Conservation (phyloP, 1,140 invertebrate species). For the Diorhabda carinulata region DNA sequence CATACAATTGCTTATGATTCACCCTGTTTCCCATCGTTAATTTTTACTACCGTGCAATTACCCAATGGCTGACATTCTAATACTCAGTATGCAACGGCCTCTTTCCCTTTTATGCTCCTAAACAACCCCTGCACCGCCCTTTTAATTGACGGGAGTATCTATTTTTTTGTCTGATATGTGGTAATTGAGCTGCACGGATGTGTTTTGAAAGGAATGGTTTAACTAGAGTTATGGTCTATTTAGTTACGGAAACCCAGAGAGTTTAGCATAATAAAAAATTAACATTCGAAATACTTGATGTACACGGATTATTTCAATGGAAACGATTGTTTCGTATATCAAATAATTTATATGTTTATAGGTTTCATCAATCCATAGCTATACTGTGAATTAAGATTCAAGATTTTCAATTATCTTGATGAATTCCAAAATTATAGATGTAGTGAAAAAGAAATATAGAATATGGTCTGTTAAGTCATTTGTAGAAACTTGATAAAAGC, state of each 20-base stretch:
- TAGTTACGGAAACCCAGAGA: not conserved
- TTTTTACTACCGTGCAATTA: slow-evolving; percentile 1
- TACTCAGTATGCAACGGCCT: not conserved
- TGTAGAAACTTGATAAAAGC: no score
- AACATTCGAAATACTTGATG: no score
- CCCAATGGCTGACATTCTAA: not conserved
- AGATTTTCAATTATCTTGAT: no score
- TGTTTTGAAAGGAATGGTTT: not conserved
- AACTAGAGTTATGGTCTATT: not conserved
- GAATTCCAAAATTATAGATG: no score
- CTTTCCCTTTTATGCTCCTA: not conserved
- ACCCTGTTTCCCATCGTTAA: not conserved
- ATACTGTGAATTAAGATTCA: no score
- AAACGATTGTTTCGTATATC: no score
- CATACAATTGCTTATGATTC: not conserved
- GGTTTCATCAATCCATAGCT: no score
- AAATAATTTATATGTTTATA: no score
- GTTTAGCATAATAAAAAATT: no score
- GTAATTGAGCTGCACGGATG: not conserved
- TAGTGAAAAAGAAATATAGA: no score
- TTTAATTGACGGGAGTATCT: not conserved
- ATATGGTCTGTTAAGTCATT: no score
- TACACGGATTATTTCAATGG: no score
- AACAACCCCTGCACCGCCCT: not conserved
- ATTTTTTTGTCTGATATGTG: not conserved